Base-by-base conservation (phyloP, 2,113 vertebrate species). In the Cephalopterus ornatus region DNA sequence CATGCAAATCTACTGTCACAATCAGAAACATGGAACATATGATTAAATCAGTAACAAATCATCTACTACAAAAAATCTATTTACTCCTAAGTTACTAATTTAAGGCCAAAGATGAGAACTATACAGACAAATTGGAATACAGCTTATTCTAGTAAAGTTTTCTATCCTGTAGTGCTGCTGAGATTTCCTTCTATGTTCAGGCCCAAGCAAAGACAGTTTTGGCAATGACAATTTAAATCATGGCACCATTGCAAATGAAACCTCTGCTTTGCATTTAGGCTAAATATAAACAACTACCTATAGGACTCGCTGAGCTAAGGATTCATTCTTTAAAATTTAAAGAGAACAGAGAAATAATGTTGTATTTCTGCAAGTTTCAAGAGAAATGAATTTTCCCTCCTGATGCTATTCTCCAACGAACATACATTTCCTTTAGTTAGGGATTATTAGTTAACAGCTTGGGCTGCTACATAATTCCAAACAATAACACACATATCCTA, bases 391-490 rank as follows among this genome's bases (percentile, higher is more conserved):
- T 58, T 89, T 61, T 80, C 20, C 74, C 23, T 84, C 32, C 58
- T 55, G 23, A 62, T 21, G 5, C 14, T 65, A 33, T 35, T 47
- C 37, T 46, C 11, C 59, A 80, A 70, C 1, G 0, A 91, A 65
- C 9, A 61, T 9, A 49, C 3, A n/a, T 73, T 75, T 71, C 35
- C 39, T 87, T 79, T 47, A 61, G 83, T n/a, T 15, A 67, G 9
- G 16, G 19, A 68, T 12, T n/a, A n/a, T n/a, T n/a, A n/a, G n/a
- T n/a, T n/a, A n/a, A n/a, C n/a, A 82, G 17, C 56, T n/a, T 85
- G 5, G 22, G 10, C 27, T 71, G 50, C 19, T 17, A 2, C 0
- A 0, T 14, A 46, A 72, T 74, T 80, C 20, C n/a, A 70, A 74
- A 78, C 68, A 89, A 20, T 68, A 88, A 61, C 0, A 5, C 12